Base-by-base conservation (phyloP, 2,888 invertebrate genomes). In the Lepidochrysops patricia region DNA sequence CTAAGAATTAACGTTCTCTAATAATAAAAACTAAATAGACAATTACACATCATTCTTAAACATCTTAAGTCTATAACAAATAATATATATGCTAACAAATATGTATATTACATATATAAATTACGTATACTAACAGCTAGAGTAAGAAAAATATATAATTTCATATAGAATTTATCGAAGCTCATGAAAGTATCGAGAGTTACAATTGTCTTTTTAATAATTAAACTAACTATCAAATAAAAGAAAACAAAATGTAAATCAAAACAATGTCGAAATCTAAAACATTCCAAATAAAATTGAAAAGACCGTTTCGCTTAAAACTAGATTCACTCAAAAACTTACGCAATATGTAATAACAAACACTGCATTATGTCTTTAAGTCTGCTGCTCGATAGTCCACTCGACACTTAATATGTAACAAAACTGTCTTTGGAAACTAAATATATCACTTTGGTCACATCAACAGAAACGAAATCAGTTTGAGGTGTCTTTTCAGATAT, bases 141-240 rank as follows among this genome's bases (percentile, higher is more conserved):
- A 81, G 85, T 88, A 88, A 83, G 82, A 87, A 88, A 88, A 88
- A 88, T 87, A 88, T 84, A 87, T 82, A 78, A 70, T 73, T 71
- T 70, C 76, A 74, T 75, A 73, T 71, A 81, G 84, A 84, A 82
- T 80, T 75, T 84, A 80, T 78, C 79, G 84, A 88, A 88, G 88
- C 88, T 88, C 88, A 78, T 85, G 86, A 84, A 80, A 82, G 78
- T 77, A 76, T 80, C 78, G 72, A 75, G 77, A 75, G 78, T 85
- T 77, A 83, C 77, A 83, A 77, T 81, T 89, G 88, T 89, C 88
- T 89, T 89, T 88, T 88, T 80, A 71, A 77, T 79, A 77, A 76
- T 77, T 70, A 70, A 70, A 73, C 72, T 69, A 65, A 63, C 32
- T 54, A 32, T 29, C 23, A 29, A 54, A 54, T 54, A 54, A 54